Evolutionary conservation across 2,888 invertebrate genomes (phyloP).

Genomic region (Lacanobia wlatinum): DNA sequence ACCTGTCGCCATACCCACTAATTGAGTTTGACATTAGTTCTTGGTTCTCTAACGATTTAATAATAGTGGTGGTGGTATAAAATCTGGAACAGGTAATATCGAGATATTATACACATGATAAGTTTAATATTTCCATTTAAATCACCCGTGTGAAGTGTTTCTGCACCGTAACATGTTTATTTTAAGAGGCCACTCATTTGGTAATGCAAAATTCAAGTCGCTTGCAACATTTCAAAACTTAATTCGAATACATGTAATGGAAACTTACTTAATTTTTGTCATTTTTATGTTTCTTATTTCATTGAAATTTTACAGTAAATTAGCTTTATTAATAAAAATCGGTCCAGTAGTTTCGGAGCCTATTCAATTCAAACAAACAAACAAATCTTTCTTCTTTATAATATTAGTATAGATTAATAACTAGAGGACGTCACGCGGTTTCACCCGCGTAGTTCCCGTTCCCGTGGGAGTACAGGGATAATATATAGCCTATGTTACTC

Average conservation of each 20-base stretch:
- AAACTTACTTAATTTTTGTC: conserved; percentile 4
- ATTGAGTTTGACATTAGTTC: too few species aligned
- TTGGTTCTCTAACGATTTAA: neutral
- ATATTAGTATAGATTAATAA: too few species aligned
- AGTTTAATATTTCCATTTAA: conserved; percentile 5
- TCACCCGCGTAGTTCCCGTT: too few species aligned
- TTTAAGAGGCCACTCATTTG: conserved; percentile 10
- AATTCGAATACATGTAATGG: neutral
- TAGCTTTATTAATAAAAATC: neutral
- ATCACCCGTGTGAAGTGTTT: neutral
- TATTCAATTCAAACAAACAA: too few species aligned
- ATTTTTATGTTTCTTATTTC: neutral
- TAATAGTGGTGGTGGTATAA: neutral
- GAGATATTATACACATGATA: conserved; percentile 3
- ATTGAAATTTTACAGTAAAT: neutral
- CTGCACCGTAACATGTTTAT: conserved; percentile 17
- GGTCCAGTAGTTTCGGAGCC: too few species aligned
- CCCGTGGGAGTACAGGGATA: too few species aligned
- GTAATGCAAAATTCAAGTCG: conserved; percentile 11
- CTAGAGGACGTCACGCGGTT: too few species aligned
- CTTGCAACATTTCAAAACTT: conserved; percentile 31
- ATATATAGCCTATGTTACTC: too few species aligned
- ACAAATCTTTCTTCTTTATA: too few species aligned
- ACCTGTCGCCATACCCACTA: too few species aligned
- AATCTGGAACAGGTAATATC: neutral